Conservation (phyloP, 2,113 vertebrate species). For the Phylloscopus trochiloides region DNA sequence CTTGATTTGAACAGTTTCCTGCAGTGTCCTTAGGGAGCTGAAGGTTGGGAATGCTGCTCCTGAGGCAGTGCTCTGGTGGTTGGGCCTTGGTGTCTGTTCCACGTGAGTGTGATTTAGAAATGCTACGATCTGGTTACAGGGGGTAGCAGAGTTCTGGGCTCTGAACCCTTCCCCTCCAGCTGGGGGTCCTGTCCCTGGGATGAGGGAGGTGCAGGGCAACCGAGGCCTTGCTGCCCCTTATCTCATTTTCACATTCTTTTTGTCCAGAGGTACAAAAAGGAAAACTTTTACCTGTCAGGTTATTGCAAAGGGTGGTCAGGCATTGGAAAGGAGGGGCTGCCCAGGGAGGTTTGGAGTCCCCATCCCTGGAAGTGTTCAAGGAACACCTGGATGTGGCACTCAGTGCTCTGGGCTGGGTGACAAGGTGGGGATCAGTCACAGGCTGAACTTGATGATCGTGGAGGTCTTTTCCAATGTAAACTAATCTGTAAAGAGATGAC, state of each 20-base stretch:
- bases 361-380: not conserved
- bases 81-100: not conserved
- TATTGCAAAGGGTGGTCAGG: not conserved
- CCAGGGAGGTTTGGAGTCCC: not conserved
- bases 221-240: not conserved
- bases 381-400: not conserved
- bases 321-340: not conserved
- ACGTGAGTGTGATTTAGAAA: not conserved
- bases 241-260: not conserved
- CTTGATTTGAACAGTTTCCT: not conserved
- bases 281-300: not conserved
- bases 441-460: not conserved
- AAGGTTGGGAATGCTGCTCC: not conserved
- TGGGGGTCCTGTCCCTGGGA: rapidly evolving
- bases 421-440: not conserved
- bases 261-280: not conserved
- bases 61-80: rapidly evolving
- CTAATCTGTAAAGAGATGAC: not conserved
- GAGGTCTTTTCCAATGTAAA: not conserved
- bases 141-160: not conserved
- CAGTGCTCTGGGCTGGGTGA: not conserved
- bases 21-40: not conserved
- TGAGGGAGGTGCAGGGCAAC: not conserved
- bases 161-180: not conserved
- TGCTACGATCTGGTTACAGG: rapidly evolving